Percentiles rank a stretch among this genome's conserved stretches.
These are phyloP conservation scores for Nasua narica DNA, from an alignment of 2,797 vertebrate species.

Conservation along the genomic window DNA sequence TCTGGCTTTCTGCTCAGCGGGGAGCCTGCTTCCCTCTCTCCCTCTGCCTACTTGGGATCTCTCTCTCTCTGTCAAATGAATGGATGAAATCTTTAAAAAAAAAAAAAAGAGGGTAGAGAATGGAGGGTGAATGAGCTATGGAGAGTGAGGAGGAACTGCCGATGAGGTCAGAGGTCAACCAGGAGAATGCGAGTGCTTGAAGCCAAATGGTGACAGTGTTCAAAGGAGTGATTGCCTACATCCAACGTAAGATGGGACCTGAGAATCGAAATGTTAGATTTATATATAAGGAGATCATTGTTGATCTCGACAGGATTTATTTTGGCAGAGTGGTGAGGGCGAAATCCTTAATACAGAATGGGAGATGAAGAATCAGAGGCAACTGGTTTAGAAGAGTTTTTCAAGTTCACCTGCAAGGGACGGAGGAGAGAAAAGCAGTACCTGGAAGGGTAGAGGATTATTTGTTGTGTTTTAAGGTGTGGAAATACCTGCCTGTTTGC, in stretches of 20 bases:
- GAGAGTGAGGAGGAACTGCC: background rate
- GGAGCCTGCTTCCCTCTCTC: no score
- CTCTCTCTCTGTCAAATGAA: no score
- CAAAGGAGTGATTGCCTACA: no score
- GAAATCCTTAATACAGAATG: background rate
- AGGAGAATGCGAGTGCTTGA: background rate
- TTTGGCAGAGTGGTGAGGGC: background rate
- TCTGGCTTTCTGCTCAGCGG: no score
- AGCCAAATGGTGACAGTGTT: background rate
- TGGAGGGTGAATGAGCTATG: background rate
- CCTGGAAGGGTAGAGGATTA: background rate
- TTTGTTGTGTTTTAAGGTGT: background rate
- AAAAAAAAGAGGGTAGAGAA: background rate
- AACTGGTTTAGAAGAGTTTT: background rate
- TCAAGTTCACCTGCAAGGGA: background rate
- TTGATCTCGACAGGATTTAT: background rate
- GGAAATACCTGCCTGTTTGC: background rate
- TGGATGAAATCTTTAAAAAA: no score
- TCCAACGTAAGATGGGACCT: background rate
- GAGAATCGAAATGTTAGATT: background rate
- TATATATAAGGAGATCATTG: background rate
- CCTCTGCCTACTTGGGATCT: no score
- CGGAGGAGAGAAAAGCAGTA: background rate
- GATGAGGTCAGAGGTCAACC: background rate
- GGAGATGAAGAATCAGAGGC: background rate